Percentiles rank a stretch among this genome's conserved stretches.
These are phyloP conservation scores for Rhopalosiphum maidis DNA, from an alignment of 1,140 invertebrate species.

Conservation along the genomic window DNA sequence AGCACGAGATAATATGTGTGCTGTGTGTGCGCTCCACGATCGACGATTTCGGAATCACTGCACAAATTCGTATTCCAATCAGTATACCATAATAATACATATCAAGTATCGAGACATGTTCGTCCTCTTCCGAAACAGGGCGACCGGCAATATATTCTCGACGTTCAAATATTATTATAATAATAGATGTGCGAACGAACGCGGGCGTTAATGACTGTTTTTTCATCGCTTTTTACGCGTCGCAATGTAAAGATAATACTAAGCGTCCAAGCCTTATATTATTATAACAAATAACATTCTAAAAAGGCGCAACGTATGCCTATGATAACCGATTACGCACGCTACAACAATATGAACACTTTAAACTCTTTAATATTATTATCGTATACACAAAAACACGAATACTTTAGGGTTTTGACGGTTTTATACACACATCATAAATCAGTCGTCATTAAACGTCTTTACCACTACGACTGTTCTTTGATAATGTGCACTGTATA, in stretches of 20 bases:
- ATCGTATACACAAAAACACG: not conserved
- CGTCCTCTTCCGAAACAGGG: not conserved
- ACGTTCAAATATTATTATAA: not conserved
- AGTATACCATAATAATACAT: not conserved
- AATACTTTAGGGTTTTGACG: not conserved
- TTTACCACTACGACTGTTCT: not conserved
- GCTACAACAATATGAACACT: not conserved
- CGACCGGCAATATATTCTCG: not conserved
- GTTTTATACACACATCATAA: not conserved
- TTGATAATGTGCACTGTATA: not conserved
- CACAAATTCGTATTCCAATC: conserved; percentile 24
- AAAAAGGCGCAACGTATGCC: not conserved
- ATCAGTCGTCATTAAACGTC: not conserved
- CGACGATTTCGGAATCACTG: not conserved
- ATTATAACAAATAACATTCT: not conserved
- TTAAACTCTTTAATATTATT: not conserved
- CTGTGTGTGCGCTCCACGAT: not conserved
- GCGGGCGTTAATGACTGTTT: not conserved
- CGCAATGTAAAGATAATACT: not conserved
- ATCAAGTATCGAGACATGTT: not conserved
- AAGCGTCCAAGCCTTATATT: not conserved
- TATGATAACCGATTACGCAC: not conserved
- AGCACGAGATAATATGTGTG: not conserved
- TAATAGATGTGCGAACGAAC: not conserved
- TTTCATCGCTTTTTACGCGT: not conserved